Base-by-base conservation (phyloP, 2,888 invertebrate genomes). In the Clusia tigrina region DNA sequence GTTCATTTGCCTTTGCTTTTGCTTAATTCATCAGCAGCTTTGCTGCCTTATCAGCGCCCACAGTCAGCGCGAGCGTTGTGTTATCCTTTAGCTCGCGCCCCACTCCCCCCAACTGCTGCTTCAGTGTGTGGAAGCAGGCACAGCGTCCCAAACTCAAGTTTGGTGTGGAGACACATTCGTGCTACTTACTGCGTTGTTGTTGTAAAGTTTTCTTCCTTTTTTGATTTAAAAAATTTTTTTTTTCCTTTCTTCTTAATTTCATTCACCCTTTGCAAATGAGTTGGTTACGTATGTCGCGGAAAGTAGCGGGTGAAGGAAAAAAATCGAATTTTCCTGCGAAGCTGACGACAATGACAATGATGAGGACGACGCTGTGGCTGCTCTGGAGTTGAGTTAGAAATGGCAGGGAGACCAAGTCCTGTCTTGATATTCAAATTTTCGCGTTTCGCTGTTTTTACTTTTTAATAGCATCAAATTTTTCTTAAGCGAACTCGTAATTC, bases 231-330 rank as follows among this genome's bases (percentile, higher is more conserved):
- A n/a, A n/a, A n/a, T 51, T 59, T 63, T 46, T 56, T 51, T 65
- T 75, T 65, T 69, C 71, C 68, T 55, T 65, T 71, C 12, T 66
- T 67, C 70, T 69, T 68, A 74, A 76, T 73, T 76, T 74, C 78
- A 73, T 78, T 75, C 74, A 75, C 74, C 74, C 74, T 75, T 75
- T 75, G 77, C 78, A 75, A 78, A 76, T 74, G 78, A 74, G 78
- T 32, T 37, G 18, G 37, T 55, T 10, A 22, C 17, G 52, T 37
- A 57, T 62, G 58, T n/a, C 55, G 12, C 38, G 26, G 18, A 53
- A 57, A 2, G 37, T 37, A 53, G 52, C 42, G 24, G 55, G 22
- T 52, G 20, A 32, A n/a, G n/a, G n/a, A n/a, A n/a, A n/a, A 62
- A 54, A 26, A 48, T 55, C 54, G 55, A 32, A 53, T 51, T 62